These are phyloP conservation scores for Heliconius cydno DNA, from an alignment of 2,888 invertebrate genomes.

Conservation along the genomic window DNA sequence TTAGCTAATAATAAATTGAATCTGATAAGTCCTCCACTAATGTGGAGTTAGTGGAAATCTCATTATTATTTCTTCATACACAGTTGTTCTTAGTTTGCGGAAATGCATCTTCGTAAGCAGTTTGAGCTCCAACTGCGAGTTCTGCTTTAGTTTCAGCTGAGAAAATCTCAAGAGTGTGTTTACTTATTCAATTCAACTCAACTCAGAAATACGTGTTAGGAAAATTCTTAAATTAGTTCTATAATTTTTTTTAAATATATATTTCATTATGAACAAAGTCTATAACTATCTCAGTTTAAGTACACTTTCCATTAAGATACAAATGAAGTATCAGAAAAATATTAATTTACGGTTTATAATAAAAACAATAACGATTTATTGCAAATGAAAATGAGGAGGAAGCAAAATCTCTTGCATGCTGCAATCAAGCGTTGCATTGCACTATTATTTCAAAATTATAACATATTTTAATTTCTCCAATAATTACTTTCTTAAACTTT, in stretches of 20 bases:
- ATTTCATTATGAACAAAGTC: neutral
- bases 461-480: too few relatives aligned
- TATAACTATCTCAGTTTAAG: neutral
- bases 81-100: constrained; percentile 28
- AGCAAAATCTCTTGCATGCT: too few relatives aligned
- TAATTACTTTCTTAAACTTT: too few relatives aligned
- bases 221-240: constrained; percentile 29
- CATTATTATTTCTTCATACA: constrained; percentile 35
- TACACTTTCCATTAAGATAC: neutral
- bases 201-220: constrained; percentile 31
- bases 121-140: constrained; percentile 32
- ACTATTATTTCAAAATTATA: too few relatives aligned
- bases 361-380: too few relatives aligned
- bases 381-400: too few relatives aligned
- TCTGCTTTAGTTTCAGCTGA: constrained; percentile 36
- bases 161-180: constrained; percentile 29
- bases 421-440: too few relatives aligned
- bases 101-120: constrained; percentile 36
- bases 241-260: neutral
- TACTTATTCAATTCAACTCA: constrained; percentile 35
- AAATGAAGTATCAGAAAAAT: too few relatives aligned
- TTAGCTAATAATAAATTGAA: constrained; percentile 21
- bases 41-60: constrained; percentile 24
- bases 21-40: constrained; percentile 8
- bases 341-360: neutral